Conservation (phyloP, 2,797 vertebrate species). For the Momotus momota region DNA sequence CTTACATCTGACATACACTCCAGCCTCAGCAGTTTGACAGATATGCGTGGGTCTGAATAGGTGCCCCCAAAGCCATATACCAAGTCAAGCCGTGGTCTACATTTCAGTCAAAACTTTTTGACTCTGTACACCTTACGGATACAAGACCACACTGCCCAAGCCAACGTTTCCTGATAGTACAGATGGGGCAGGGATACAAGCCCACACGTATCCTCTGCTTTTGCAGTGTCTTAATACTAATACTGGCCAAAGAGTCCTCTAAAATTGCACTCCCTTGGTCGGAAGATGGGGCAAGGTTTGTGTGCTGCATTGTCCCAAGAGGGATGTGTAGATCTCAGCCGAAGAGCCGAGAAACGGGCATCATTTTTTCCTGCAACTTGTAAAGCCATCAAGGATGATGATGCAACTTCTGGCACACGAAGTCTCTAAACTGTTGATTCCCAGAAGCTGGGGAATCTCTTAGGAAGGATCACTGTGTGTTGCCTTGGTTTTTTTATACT, state of each 20-base stretch:
- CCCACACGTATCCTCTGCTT: not conserved
- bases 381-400: not conserved
- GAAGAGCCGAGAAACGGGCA: not conserved
- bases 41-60: fast-evolving
- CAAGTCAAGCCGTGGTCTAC: not conserved
- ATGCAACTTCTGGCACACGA: not conserved
- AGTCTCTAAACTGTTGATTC: not conserved
- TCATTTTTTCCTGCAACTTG: not conserved
- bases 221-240: not conserved
- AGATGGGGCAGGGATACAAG: not conserved
- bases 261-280: not conserved
- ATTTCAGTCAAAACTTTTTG: not conserved
- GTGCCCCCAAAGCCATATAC: not conserved
- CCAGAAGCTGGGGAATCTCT: not conserved
- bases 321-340: not conserved
- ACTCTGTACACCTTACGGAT: not conserved
- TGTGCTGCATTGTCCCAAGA: fast-evolving
- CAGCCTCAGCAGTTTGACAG: not conserved
- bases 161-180: not conserved
- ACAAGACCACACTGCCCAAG: not conserved
- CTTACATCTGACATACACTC: not conserved
- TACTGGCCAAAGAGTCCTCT: not conserved
- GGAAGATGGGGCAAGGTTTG: not conserved
- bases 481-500: fast-evolving
- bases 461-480: not conserved